Conservation (phyloP, 2,888 invertebrate species). For the Capitulum mitella region DNA sequence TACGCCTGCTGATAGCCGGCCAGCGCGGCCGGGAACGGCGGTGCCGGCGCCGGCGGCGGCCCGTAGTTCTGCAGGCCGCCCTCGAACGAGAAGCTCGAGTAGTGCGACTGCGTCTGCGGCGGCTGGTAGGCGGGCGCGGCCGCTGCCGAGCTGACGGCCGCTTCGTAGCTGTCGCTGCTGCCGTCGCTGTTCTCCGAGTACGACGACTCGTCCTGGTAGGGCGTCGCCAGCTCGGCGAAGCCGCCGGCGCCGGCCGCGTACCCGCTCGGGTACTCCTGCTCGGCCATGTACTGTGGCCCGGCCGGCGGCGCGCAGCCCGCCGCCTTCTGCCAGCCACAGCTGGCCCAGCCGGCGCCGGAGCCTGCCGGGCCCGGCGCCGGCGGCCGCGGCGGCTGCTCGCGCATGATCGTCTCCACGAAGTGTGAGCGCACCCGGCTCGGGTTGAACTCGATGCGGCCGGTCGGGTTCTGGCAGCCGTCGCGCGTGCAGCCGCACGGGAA, state of each 20-base stretch:
- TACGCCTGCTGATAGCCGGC: constrained; percentile 5
- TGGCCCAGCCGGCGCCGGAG: constrained; percentile 7
- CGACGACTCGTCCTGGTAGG: constrained; percentile 14
- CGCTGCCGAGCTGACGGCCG: background rate
- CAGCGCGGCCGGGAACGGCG: background rate
- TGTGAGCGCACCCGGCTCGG: constrained; percentile 91
- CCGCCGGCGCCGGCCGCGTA: background rate
- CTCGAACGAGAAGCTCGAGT: constrained; percentile 21
- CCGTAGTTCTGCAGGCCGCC: constrained; percentile 19
- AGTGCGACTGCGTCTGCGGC: constrained; percentile 12
- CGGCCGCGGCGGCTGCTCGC: constrained; percentile 41
- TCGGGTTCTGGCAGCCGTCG: constrained; percentile 85
- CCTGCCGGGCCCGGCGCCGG: background rate
- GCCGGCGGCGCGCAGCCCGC: background rate
- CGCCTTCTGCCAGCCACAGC: constrained; percentile 20
- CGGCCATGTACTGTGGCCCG: background rate
- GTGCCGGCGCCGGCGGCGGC: background rate
- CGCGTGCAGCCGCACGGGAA: constrained; percentile 95
- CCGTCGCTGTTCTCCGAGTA: constrained; percentile 23
- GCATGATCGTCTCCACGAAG: constrained; percentile 93
- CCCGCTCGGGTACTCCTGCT: constrained; percentile 5
- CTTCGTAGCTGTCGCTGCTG: constrained; percentile 11
- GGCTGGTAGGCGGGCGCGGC: background rate
- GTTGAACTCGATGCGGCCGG: constrained; percentile 84
- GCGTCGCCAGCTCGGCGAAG: constrained; percentile 25